Evolutionary conservation across 2,888 invertebrate species (phyloP), one percentile per base, ranked within the genome.

Genomic region (Spodoptera exigua): DNA sequence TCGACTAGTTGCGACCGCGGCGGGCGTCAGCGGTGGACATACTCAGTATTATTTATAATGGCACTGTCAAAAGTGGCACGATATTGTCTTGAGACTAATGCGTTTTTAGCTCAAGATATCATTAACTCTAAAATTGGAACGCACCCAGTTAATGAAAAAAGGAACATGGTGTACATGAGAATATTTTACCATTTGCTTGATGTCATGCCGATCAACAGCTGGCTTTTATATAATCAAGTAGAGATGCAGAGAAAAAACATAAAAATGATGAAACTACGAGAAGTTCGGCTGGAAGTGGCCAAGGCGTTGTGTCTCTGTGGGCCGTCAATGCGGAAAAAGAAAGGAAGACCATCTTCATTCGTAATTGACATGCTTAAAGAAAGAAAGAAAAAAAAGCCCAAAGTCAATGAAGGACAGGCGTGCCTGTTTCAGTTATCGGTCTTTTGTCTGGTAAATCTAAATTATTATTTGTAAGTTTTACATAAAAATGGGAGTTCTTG

Each of bases 401-500:
- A n/a, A n/a, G n/a, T n/a, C n/a, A n/a, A n/a, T n/a, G n/a, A n/a
- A n/a, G n/a, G n/a, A 62, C 14, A 35, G 57, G 36, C 27, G 36
- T 27, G 43, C 53, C 48, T 44, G 43, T 53, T 53, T 52, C 57
- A 32, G 43, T 44, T 34, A 52, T 52, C n/a, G 41, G 41, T 41
- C 13, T 59, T 5, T 52, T 37, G 44, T n/a, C 44, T 52, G 55
- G 65, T 4, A 65, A 49, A 35, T 65, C 47, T 13, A 65, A 34
- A 37, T 54, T 12, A 54, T 61, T 54, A 45, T 61, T 51, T 44
- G 49, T 27, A 45, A 65, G 57, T 41, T 34, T 57, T 37, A 35
- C 40, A 43, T 53, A 60, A 54, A 65, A 61, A 12, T 21, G 35
- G 2, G 60, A 49, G 35, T 65, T 39, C 41, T 57, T 61, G 47